Evolutionary conservation across 2,797 vertebrate species (phyloP).

Genomic region (Enteromius treurensis): DNA sequence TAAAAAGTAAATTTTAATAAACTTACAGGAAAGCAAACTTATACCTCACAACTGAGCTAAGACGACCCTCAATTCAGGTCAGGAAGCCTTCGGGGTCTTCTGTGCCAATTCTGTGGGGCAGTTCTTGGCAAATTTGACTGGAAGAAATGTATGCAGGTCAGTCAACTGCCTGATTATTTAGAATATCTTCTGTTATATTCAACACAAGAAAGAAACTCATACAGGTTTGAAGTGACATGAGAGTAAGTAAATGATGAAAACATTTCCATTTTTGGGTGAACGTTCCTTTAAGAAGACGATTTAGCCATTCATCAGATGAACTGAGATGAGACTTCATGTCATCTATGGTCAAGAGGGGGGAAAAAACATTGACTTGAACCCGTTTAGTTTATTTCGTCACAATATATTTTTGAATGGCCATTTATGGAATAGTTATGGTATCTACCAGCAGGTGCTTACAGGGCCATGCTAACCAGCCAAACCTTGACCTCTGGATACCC

Average conservation of each 20-base stretch:
- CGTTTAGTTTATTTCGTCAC: neutral
- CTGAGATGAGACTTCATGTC: neutral
- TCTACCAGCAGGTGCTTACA: neutral
- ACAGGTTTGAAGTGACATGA: too few species aligned
- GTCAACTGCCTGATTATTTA: too few species aligned
- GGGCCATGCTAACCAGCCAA: neutral
- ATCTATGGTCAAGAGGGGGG: neutral
- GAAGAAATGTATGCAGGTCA: neutral
- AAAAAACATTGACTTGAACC: neutral
- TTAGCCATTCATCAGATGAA: neutral
- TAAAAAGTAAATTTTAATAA: too few species aligned
- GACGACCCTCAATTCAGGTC: neutral
- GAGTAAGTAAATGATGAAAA: too few species aligned
- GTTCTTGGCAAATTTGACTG: neutral
- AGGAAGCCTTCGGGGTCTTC: neutral
- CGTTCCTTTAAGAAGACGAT: neutral
- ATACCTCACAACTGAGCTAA: neutral
- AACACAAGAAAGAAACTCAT: too few species aligned
- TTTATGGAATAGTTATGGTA: neutral
- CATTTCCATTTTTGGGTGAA: too few species aligned
- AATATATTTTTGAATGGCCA: neutral
- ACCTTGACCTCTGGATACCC: neutral
- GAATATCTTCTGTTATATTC: too few species aligned
- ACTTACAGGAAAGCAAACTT: neutral
- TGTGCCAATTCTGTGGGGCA: neutral